phyloP scores from a whole-genome alignment of 1,140 invertebrate genomes.

The Laupala kohalensis region DNA sequence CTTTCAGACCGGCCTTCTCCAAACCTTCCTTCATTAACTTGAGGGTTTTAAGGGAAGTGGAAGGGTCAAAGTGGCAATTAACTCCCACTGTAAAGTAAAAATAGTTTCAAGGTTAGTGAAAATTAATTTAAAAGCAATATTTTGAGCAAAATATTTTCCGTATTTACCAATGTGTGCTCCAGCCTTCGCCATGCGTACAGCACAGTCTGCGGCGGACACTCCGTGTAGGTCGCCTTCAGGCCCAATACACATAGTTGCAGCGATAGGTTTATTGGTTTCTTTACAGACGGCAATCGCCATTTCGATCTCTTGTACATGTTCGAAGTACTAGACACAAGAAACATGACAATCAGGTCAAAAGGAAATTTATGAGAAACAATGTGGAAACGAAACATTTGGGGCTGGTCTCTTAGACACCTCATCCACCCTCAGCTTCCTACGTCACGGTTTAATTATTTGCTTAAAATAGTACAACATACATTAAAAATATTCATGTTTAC shows the following conservation, averaged over 20 bases:
- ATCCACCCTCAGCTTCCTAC: too few relatives aligned
- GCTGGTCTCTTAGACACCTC: too few relatives aligned
- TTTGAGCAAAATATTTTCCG: too few relatives aligned
- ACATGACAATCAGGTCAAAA: too few relatives aligned
- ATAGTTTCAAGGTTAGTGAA: too few relatives aligned
- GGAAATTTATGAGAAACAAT: too few relatives aligned
- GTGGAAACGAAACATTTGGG: too few relatives aligned
- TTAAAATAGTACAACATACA: too few relatives aligned
- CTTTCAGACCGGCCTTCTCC: slow-evolving; percentile 22
- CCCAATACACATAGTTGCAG: slow-evolving; percentile 31
- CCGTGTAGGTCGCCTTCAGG: slow-evolving; percentile 30
- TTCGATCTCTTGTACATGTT: slow-evolving; percentile 32
- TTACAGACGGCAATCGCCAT: slow-evolving; percentile 30
- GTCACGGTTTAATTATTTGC: too few relatives aligned
- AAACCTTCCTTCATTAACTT: slow-evolving; percentile 28
- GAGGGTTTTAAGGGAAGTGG: slow-evolving; percentile 24
- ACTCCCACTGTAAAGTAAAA: slow-evolving; percentile 23
- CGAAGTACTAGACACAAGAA: slow-evolving; percentile 28
- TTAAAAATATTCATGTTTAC: too few relatives aligned
- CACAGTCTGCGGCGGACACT: slow-evolving; percentile 27
- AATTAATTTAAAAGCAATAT: too few relatives aligned
- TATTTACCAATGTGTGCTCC: slow-evolving; percentile 25
- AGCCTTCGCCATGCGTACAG: slow-evolving; percentile 30
- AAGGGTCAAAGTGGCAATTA: slow-evolving; percentile 33
- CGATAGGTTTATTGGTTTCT: slow-evolving; percentile 23